These are phyloP conservation scores for Stichodactyla mertensii DNA, from an alignment of 64 coral and sea anemone genomes.

Conservation along the genomic window DNA sequence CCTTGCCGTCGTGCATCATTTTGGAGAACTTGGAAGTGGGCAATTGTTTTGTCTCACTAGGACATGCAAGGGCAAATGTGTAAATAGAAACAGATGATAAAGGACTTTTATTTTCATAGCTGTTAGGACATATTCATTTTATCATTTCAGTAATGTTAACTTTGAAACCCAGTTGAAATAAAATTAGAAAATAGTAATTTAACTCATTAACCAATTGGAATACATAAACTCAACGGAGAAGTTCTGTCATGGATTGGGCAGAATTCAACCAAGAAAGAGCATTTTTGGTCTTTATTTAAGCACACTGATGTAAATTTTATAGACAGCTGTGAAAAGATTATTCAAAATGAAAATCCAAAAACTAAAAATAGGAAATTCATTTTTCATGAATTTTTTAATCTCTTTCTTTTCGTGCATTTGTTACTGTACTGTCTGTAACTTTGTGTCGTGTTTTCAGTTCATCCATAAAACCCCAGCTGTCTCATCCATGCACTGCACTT, in stretches of 20 bases:
- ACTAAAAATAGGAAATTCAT: not conserved
- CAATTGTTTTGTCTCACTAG: not conserved
- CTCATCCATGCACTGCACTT: not conserved
- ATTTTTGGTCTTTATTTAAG: too few species aligned
- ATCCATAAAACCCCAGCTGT: not conserved
- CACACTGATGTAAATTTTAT: too few species aligned
- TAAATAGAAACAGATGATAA: not conserved
- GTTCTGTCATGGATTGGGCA: too few species aligned
- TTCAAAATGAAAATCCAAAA: not conserved
- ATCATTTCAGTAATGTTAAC: too few species aligned
- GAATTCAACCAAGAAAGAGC: too few species aligned
- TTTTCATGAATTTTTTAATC: not conserved
- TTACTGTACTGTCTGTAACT: not conserved
- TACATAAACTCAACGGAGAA: too few species aligned
- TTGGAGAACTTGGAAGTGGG: too few species aligned
- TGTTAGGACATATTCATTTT: too few species aligned
- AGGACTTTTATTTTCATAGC: not conserved
- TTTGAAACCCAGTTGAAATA: too few species aligned
- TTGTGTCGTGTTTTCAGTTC: not conserved
- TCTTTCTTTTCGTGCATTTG: not conserved
- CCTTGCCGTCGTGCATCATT: too few species aligned
- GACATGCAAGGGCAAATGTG: not conserved
- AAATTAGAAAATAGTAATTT: too few species aligned
- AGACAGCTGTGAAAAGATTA: not conserved
- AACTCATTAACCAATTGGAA: too few species aligned